These are phyloP conservation scores for Etheostoma cragini DNA, from an alignment of 2,113 vertebrate species.

Conservation along the genomic window DNA sequence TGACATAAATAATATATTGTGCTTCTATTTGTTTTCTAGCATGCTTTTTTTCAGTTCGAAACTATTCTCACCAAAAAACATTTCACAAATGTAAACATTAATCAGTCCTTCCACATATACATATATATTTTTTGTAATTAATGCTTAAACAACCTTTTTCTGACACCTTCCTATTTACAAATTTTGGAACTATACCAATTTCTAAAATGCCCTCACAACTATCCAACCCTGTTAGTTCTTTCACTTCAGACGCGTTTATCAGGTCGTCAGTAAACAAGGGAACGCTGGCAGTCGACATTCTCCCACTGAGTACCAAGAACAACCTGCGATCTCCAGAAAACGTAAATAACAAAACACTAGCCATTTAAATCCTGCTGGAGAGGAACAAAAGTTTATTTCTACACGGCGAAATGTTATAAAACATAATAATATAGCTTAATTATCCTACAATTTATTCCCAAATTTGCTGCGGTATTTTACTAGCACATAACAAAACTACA, in stretches of 20 bases:
- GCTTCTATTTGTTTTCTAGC: conserved; percentile 66
- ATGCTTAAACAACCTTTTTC: conserved; percentile 28
- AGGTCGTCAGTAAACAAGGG: conserved; percentile 9
- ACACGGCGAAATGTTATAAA: neutral
- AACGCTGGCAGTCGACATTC: conserved; percentile 26
- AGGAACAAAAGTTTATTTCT: conserved; percentile 1
- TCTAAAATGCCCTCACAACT: conserved; percentile 19
- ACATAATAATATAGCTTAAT: neutral
- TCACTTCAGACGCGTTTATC: neutral
- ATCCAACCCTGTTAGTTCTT: neutral
- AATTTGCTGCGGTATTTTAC: neutral
- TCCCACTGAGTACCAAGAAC: conserved; percentile 41
- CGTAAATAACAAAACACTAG: conserved; percentile 14
- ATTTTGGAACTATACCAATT: conserved; percentile 22
- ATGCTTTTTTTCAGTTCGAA: conserved; percentile 62
- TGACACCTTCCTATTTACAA: conserved; percentile 47
- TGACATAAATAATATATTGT: conserved; percentile 65
- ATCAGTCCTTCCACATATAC: conserved; percentile 45
- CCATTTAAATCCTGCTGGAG: conserved; percentile 7
- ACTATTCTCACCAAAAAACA: conserved; percentile 56
- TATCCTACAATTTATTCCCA: conserved; percentile 3
- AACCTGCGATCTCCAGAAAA: conserved; percentile 15
- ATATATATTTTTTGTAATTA: conserved; percentile 25
- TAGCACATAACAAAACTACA: conserved; percentile 9
- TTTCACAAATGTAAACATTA: conserved; percentile 65